phyloP scores from a whole-genome alignment of 1,140 invertebrate species.

The roundworm (Caenorhabditis elegans) region DNA sequence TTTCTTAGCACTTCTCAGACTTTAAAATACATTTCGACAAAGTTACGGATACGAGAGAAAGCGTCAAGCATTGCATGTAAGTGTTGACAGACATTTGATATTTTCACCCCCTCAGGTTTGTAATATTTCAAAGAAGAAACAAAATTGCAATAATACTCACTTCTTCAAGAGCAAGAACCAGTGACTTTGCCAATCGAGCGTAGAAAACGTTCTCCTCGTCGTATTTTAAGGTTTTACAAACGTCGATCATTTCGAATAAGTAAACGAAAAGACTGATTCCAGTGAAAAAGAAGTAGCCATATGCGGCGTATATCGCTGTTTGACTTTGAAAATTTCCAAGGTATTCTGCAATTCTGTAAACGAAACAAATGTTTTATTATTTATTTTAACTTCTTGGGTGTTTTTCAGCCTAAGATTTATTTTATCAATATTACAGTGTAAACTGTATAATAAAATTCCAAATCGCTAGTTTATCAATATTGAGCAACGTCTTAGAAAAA shows the following conservation, averaged over 20 bases:
- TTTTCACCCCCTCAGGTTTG: background rate
- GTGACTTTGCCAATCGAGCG: conserved; percentile 61
- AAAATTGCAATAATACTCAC: conserved; percentile 34
- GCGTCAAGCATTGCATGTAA: background rate
- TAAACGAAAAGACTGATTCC: conserved; percentile 63
- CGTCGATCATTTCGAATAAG: conserved; percentile 64
- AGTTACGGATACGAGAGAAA: background rate
- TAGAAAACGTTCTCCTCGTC: conserved; percentile 65
- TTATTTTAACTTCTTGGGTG: background rate
- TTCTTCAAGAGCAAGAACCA: conserved; percentile 64
- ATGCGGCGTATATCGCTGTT: conserved; percentile 57
- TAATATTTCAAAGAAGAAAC: conserved; percentile 3
- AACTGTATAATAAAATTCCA: no score
- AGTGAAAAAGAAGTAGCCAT: conserved; percentile 66
- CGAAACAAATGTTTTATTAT: background rate
- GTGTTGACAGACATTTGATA: conserved; percentile 15
- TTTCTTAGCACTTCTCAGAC: background rate
- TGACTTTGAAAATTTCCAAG: conserved; percentile 63
- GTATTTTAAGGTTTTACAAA: conserved; percentile 63
- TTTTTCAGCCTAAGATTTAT: no score
- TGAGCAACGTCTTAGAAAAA: no score
- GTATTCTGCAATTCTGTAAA: conserved; percentile 57
- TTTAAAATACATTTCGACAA: background rate
- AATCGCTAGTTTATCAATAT: no score
- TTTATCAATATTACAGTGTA: no score